Conservation (phyloP, 1,140 invertebrate species). For the Coptotermes formosanus region DNA sequence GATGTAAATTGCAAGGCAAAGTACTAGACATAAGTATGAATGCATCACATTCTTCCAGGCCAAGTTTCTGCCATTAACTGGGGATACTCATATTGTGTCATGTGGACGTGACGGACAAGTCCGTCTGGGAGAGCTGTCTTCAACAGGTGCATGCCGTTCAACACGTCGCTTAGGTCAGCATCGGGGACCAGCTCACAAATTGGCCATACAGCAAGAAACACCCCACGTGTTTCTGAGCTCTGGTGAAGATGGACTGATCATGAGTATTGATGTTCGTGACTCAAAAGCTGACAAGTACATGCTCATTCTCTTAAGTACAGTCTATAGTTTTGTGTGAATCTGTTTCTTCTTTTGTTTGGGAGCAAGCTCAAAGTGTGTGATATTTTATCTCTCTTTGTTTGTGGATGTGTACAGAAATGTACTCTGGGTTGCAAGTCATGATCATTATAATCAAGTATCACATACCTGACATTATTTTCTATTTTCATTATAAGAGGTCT, state of each 20-base stretch:
- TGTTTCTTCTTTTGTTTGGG: too few relatives aligned
- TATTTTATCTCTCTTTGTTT: too few relatives aligned
- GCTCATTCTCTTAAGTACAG: constrained; percentile 34
- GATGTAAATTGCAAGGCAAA: too few relatives aligned
- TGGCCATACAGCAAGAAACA: constrained; percentile 68
- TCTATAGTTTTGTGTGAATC: constrained; percentile 41
- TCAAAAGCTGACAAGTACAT: constrained; percentile 63
- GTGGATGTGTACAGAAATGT: too few relatives aligned
- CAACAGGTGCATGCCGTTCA: constrained; percentile 51
- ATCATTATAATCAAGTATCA: too few relatives aligned
- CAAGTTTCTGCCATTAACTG: constrained; percentile 66
- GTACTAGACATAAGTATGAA: too few relatives aligned
- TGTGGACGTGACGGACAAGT: constrained; percentile 89
- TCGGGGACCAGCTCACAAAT: constrained; percentile 72
- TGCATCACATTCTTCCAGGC: constrained; percentile 47
- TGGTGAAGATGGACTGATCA: constrained; percentile 83
- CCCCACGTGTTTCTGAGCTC: constrained; percentile 79
- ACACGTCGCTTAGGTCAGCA: constrained; percentile 68
- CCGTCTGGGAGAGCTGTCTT: constrained; percentile 55
- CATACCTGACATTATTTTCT: too few relatives aligned
- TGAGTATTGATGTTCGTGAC: constrained; percentile 77
- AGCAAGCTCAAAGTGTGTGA: not conserved
- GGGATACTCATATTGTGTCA: constrained; percentile 81
- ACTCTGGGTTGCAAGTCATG: too few relatives aligned
- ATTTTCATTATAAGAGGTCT: too few relatives aligned